Base-by-base conservation (phyloP, 2,797 vertebrate genomes). In the Labroides dimidiatus region DNA sequence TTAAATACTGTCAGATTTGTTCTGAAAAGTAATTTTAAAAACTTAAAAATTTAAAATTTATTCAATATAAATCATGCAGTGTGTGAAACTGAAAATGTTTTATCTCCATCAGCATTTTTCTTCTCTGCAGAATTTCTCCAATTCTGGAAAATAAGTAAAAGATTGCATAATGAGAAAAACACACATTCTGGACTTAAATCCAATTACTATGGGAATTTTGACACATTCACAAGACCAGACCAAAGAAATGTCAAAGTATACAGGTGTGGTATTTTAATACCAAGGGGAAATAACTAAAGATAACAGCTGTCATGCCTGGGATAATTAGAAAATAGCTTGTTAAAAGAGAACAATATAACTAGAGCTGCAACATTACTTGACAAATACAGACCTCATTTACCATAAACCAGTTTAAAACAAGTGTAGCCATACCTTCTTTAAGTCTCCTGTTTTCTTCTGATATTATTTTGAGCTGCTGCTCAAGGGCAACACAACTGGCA, bases 61-160 rank as follows among this genome's bases (percentile, higher is more conserved):
- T 58, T 69, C 1, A 12, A 47, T 1, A 47, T 20, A 51, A 47
- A 24, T 7, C 14, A 62, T 45, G 64, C 21, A 58, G n/a, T n/a
- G 10, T 20, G 19, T 48, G 1, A 41, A 30, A 33, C 9, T 11
- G 23, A 13, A 20, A 59, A 20, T 60, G 49, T 14, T n/a, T 0
- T 16, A 53, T 43, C n/a, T 16, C 17, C 1, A 39, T 76, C 21
- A 72, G 55, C 24, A 50, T 10, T 55, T 48, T 10, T 80, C 37
- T 56, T 54, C 10, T 64, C 75, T 64, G 17, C 16, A 64, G 81
- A 78, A 69, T 65, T 82, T 86, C 2, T 66, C 72, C 63, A 90
- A 64, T 60, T 90, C 87, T 91, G 64, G 30, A 7, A 9, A 33
- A 47, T 51, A 53, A 59, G 24, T 19, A 11, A 13, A 62, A 70